Conservation (phyloP, 37 sponge, comb jelly and placozoan species). For the Aplysina aerophoba region DNA sequence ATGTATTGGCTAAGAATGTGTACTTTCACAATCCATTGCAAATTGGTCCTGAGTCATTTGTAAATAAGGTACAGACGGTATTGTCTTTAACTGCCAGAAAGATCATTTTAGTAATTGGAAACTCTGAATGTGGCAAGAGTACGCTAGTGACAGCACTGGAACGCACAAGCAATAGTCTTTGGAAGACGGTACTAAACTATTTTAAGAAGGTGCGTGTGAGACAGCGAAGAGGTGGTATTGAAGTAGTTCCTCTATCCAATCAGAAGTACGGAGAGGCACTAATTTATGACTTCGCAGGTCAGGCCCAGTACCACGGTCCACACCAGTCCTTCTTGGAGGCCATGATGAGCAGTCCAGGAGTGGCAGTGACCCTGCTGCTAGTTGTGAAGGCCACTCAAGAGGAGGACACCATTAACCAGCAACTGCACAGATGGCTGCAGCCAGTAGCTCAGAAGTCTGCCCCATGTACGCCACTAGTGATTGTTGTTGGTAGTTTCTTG, state of each 20-base stretch:
- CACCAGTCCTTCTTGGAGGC: conserved; percentile 25
- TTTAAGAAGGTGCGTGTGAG: no score
- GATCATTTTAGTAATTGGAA: no score
- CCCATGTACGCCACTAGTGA: not conserved
- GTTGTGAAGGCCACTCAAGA: conserved; percentile 9
- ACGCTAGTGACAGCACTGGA: no score
- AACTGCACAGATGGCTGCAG: not conserved
- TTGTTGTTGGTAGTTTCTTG: not conserved
- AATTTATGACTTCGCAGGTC: conserved; percentile 36
- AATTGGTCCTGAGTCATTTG: no score
- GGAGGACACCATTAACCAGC: not conserved
- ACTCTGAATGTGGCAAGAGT: no score
- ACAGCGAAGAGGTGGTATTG: no score
- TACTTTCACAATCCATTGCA: no score
- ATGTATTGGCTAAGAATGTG: no score
- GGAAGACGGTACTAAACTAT: no score
- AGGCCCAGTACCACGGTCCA: not conserved
- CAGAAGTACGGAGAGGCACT: not conserved
- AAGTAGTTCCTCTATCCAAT: not conserved
- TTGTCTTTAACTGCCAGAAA: no score
- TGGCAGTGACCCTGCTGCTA: not conserved
- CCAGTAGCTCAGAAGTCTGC: not conserved
- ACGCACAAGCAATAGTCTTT: no score
- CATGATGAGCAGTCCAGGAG: not conserved
- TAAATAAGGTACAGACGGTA: no score